Evolutionary conservation across 2,888 invertebrate genomes (phyloP).

Genomic region (Lutraria lutraria): DNA sequence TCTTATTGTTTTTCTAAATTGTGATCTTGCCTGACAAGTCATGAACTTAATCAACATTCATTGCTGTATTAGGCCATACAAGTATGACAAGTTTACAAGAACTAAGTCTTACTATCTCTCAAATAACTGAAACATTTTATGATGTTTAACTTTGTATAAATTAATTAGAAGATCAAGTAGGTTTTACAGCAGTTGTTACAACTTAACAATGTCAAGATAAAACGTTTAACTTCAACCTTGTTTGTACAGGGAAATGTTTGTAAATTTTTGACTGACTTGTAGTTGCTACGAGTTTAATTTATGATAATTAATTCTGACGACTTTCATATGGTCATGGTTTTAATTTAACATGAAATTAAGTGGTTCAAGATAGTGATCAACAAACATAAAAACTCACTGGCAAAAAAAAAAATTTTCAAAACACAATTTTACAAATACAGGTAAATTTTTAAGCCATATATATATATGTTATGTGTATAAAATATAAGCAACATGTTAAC

Average conservation of each 20-base stretch:
- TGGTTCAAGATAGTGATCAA: neutral
- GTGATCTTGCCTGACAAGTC: too few relatives aligned
- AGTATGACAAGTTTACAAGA: too few relatives aligned
- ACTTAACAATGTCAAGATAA: conserved; percentile 7
- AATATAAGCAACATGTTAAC: too few relatives aligned
- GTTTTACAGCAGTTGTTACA: neutral
- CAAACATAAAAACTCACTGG: too few relatives aligned
- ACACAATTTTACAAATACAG: too few relatives aligned
- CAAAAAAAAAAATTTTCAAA: too few relatives aligned
- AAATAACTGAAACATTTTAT: neutral
- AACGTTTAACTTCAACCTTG: neutral
- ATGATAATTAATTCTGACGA: neutral
- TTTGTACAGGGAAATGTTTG: neutral
- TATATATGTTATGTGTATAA: too few relatives aligned
- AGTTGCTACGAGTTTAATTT: neutral
- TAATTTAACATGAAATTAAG: neutral
- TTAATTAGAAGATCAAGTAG: neutral
- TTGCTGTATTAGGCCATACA: too few relatives aligned
- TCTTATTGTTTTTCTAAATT: too few relatives aligned
- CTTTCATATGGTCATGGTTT: neutral
- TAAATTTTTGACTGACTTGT: neutral
- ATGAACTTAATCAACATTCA: too few relatives aligned
- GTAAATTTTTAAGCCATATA: too few relatives aligned
- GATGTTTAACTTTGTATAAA: neutral
- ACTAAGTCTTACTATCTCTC: neutral